These are phyloP conservation scores for Drosophila falleni DNA, from an alignment of 2,888 invertebrate genomes.

Conservation along the genomic window DNA sequence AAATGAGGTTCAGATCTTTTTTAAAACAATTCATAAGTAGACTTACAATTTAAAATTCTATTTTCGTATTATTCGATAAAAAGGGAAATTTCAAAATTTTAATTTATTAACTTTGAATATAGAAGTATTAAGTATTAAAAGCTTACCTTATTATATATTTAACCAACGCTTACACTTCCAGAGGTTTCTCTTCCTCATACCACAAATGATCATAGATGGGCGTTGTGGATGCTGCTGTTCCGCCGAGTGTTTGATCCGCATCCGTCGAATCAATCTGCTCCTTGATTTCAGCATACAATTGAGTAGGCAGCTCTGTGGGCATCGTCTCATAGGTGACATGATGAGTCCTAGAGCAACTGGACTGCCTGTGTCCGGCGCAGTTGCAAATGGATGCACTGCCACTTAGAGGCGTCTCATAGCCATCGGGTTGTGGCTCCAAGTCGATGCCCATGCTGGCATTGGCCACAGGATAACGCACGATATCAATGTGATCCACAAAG, in stretches of 20 bases:
- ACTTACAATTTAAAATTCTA: neutral
- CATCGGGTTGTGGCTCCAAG: slow-evolving; percentile 56
- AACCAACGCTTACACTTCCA: slow-evolving; percentile 29
- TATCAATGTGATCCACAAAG: slow-evolving; percentile 81
- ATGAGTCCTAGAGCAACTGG: slow-evolving; percentile 61
- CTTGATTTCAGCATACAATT: slow-evolving; percentile 82
- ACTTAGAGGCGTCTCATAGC: slow-evolving; percentile 82
- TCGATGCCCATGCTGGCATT: slow-evolving; percentile 44
- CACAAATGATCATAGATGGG: slow-evolving; percentile 68
- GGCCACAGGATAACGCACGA: slow-evolving; percentile 71
- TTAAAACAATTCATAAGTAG: no score
- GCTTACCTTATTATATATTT: neutral
- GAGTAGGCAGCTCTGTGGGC: slow-evolving; percentile 74
- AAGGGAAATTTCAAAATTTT: no score
- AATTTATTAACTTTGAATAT: no score
- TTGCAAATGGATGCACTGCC: slow-evolving; percentile 78
- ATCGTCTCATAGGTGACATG: slow-evolving; percentile 82
- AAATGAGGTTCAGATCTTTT: no score
- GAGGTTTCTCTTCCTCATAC: slow-evolving; percentile 38
- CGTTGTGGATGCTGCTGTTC: slow-evolving; percentile 20
- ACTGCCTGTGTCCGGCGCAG: slow-evolving; percentile 65
- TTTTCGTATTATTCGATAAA: no score
- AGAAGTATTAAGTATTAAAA: neutral
- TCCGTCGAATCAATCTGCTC: slow-evolving; percentile 41
- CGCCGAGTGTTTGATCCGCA: neutral